Evolutionary conservation across 2,113 vertebrate species (phyloP).

Genomic region (Leptodactylus fuscus): DNA sequence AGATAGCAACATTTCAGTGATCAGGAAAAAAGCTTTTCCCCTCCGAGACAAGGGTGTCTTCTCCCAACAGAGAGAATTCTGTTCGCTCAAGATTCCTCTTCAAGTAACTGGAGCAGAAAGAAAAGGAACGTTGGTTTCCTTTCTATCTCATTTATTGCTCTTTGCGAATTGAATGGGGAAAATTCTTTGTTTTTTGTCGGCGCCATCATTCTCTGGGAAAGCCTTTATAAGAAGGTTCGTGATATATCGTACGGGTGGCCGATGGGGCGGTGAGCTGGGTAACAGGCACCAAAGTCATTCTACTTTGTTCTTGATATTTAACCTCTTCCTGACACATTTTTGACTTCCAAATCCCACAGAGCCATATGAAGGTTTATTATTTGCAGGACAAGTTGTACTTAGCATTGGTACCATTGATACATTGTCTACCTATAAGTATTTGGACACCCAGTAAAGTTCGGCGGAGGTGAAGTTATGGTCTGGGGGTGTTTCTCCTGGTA

Average conservation of each 20-base stretch:
- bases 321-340: too few relatives aligned
- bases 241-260: neutral
- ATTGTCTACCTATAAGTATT: too few relatives aligned
- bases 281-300: too few relatives aligned
- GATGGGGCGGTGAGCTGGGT: too few relatives aligned
- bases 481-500: too few relatives aligned
- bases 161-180: neutral
- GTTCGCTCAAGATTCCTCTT: slow-evolving; percentile 12
- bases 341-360: too few relatives aligned
- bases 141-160: neutral
- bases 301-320: too few relatives aligned
- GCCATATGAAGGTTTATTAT: too few relatives aligned
- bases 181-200: neutral
- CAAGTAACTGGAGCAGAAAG: slow-evolving; percentile 24
- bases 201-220: neutral
- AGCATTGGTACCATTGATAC: too few relatives aligned
- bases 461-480: too few relatives aligned
- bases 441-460: too few relatives aligned
- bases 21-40: slow-evolving; percentile 54
- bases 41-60: slow-evolving; percentile 50
- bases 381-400: too few relatives aligned
- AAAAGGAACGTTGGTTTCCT: neutral
- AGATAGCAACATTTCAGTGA: slow-evolving; percentile 63
- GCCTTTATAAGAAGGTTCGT: neutral
- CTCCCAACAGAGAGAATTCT: slow-evolving; percentile 7